These are phyloP conservation scores for Lerista edwardsae DNA, from an alignment of 2,797 vertebrate genomes.

Conservation along the genomic window DNA sequence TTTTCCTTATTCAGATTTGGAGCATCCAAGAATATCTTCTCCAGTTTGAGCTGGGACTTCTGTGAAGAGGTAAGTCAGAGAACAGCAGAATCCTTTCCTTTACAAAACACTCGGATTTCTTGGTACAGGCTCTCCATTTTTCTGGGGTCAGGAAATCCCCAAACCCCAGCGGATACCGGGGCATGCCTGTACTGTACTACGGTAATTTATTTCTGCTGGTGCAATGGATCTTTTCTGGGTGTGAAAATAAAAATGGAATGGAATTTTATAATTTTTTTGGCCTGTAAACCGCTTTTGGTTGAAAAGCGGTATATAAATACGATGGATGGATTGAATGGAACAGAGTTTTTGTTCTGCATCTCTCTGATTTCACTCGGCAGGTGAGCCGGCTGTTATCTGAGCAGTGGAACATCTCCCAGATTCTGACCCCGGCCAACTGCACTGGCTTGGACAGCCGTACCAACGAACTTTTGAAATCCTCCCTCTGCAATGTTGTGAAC, in stretches of 20 bases:
- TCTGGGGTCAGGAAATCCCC: neutral
- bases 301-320: no score
- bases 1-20: constrained; percentile 81
- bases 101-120: neutral
- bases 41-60: constrained; percentile 82
- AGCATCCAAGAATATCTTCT: constrained; percentile 82
- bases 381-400: constrained; percentile 82
- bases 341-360: no score
- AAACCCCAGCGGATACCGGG: no score
- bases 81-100: neutral
- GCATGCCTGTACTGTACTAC: no score
- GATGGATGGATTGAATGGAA: no score
- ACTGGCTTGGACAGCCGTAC: constrained; percentile 77
- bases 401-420: constrained; percentile 84
- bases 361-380: constrained; percentile 62
- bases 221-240: neutral
- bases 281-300: no score
- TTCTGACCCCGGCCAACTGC: constrained; percentile 77
- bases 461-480: constrained; percentile 76
- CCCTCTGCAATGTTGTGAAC: constrained; percentile 79
- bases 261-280: no score
- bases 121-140: neutral
- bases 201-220: neutral
- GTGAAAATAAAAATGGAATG: no score
- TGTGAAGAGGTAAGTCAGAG: constrained; percentile 85